Conservation (phyloP, 2,888 invertebrate species). For the Drosophila silvestris region DNA sequence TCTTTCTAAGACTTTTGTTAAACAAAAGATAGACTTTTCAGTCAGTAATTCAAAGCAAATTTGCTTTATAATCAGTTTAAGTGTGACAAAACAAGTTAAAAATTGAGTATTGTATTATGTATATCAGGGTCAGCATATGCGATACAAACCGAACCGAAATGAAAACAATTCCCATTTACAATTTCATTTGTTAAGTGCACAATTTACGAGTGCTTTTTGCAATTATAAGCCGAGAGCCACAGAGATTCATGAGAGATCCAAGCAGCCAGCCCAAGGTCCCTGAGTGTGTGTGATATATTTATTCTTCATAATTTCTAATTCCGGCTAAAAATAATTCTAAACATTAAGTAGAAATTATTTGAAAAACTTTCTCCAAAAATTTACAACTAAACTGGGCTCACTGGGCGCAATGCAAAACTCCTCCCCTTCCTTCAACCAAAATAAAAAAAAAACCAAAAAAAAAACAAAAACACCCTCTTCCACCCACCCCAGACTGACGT, state of each 20-base stretch:
- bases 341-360: slow-evolving; percentile 84
- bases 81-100: too few relatives aligned
- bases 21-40: background rate
- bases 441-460: background rate
- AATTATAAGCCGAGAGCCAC: slow-evolving; percentile 43
- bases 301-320: slow-evolving; percentile 82
- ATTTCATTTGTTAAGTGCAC: slow-evolving; percentile 68
- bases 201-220: slow-evolving; percentile 65
- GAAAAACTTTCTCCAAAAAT: slow-evolving; percentile 81
- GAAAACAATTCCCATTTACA: slow-evolving; percentile 43
- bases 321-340: slow-evolving; percentile 81
- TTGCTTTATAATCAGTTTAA: background rate
- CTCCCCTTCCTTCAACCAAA: background rate
- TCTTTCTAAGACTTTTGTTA: background rate
- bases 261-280: slow-evolving; percentile 32
- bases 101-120: background rate
- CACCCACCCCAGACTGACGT: slow-evolving; percentile 51
- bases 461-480: background rate
- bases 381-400: slow-evolving; percentile 71
- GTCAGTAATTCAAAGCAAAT: background rate
- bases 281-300: slow-evolving; percentile 68
- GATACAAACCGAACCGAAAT: slow-evolving; percentile 11
- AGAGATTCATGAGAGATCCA: slow-evolving; percentile 57
- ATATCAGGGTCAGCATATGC: background rate
- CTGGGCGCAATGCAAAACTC: slow-evolving; percentile 12